Base-by-base conservation (phyloP, 2,797 vertebrate species). In the Pseudochaenichthys georgianus region DNA sequence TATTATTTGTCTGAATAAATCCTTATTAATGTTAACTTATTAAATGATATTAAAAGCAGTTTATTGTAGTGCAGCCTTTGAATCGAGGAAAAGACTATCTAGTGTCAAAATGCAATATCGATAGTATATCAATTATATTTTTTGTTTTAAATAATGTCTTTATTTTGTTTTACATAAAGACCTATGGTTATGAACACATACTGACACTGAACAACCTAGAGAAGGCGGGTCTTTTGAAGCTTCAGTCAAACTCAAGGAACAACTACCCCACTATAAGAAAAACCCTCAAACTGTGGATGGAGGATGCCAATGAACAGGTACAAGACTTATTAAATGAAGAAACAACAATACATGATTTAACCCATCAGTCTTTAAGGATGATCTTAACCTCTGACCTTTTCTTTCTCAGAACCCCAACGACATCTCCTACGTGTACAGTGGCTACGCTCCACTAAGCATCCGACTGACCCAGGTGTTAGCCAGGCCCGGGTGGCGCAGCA, bases 381-480 rank as follows among this genome's bases (percentile, higher is more conserved):
- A 19, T 8, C 6, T n/a, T 41, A 3, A 64, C 13, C 0, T n/a
- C 42, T 73, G 11, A 42, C 8, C 59, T 3, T 28, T 6, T 21
- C 21, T 68, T 51, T 50, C 23, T 17, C 93, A 99, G 98, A 99
- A 97, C 80, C 98, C 98, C 59, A 99, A 97, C 0, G 98, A 99
- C 87, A 98, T 99, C 88, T 99, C 98, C 0, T 99, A 99, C 0
- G 98, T 99, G 68, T 99, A 99, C 93, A 99, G 98, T 0, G 98
- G 98, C 60, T 99, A 99, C 0, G 98, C 98, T 0, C 98, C 98
- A 0, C 95, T 99, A 0, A 99, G 97, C 2, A 96, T 99, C 63
- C 95, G 98, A 9, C 95, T 99, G 71, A 96, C 98, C 0, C 98
- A 99, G 91, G 92, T 99, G 1, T 93, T 99, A 42, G 96, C 97